Conservation (phyloP, 2,888 invertebrate species). For the Campoplex nolae region DNA sequence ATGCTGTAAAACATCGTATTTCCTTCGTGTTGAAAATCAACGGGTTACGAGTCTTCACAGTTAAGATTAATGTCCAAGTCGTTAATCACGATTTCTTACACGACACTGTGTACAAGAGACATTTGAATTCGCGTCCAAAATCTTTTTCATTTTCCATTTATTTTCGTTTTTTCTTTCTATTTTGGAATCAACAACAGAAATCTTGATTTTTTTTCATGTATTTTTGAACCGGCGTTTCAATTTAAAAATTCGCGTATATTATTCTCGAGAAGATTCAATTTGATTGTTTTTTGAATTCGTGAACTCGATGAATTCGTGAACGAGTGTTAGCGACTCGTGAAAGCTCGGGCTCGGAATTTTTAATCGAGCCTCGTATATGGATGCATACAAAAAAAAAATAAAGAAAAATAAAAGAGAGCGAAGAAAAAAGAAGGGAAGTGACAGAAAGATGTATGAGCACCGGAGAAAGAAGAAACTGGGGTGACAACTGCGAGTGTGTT, state of each 20-base stretch:
- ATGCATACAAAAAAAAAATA: slow-evolving; percentile 4
- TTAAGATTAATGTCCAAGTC: slow-evolving; percentile 45
- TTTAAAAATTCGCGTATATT: no score
- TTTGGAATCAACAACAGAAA: not conserved
- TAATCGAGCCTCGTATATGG: not conserved
- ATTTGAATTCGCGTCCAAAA: not conserved
- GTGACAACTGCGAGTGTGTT: slow-evolving; percentile 44
- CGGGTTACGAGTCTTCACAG: slow-evolving; percentile 52
- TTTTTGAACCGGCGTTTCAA: not conserved
- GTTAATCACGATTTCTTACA: slow-evolving; percentile 32
- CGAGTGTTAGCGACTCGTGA: not conserved
- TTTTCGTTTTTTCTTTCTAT: not conserved
- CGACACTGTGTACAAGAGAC: not conserved
- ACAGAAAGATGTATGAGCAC: slow-evolving; percentile 2
- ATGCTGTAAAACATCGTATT: slow-evolving; percentile 34
- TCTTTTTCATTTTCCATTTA: not conserved
- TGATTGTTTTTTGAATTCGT: not conserved
- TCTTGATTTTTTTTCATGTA: not conserved
- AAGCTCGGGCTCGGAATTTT: not conserved
- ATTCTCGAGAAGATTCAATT: not conserved
- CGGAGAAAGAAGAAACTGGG: slow-evolving; percentile 53
- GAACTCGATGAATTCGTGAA: not conserved
- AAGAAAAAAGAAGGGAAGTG: slow-evolving; percentile 9
- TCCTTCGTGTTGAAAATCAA: slow-evolving; percentile 52
- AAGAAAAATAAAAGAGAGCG: not conserved